Evolutionary conservation across 2,888 invertebrate species (phyloP).

Genomic region (Bibio marci): DNA sequence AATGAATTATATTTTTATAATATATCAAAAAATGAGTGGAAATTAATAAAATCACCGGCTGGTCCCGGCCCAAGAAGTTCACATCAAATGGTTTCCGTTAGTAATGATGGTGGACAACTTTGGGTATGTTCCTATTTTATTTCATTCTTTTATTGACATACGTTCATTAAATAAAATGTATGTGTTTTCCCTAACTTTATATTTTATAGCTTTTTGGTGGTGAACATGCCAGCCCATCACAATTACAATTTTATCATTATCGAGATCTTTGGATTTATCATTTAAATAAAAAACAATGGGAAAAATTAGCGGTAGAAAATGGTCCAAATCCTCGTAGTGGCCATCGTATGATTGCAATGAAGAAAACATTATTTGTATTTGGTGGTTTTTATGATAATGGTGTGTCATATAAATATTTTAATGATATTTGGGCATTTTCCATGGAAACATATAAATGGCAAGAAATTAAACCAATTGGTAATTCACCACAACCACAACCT

Average conservation of each 20-base stretch:
- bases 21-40: slow-evolving; percentile 64
- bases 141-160: neutral
- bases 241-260: slow-evolving; percentile 86
- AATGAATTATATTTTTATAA: slow-evolving; percentile 76
- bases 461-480: slow-evolving; percentile 41
- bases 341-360: slow-evolving; percentile 70
- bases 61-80: slow-evolving; percentile 78
- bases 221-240: slow-evolving; percentile 78
- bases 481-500: slow-evolving; percentile 48
- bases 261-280: slow-evolving; percentile 80
- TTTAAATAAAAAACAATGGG: slow-evolving; percentile 61
- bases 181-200: neutral
- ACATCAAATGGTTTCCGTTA: slow-evolving; percentile 67
- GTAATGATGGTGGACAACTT: slow-evolving; percentile 44
- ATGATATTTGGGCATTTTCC: slow-evolving; percentile 70
- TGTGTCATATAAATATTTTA: slow-evolving; percentile 72
- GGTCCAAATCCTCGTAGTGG: slow-evolving; percentile 78
- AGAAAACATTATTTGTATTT: slow-evolving; percentile 67
- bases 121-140: slow-evolving; percentile 31
- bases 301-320: slow-evolving; percentile 53
- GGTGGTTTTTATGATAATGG: slow-evolving; percentile 87
- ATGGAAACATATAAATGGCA: slow-evolving; percentile 64
- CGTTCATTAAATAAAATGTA: neutral
- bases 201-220: slow-evolving; percentile 56
- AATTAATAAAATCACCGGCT: slow-evolving; percentile 59